These are phyloP conservation scores for Loripinus fragilis DNA, from an alignment of 2,888 invertebrate genomes.

Conservation along the genomic window DNA sequence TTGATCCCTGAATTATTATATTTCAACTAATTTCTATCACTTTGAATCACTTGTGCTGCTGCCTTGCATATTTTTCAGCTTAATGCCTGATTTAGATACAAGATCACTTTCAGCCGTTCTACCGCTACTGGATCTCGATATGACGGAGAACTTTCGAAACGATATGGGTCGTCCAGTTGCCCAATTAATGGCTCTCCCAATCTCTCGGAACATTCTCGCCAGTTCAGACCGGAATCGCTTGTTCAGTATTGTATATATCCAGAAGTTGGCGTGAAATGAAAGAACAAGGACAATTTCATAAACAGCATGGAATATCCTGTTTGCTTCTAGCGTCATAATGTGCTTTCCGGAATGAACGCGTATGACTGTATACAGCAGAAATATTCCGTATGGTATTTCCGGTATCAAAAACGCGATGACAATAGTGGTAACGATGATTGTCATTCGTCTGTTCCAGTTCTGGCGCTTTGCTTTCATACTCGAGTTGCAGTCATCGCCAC, in stretches of 20 bases:
- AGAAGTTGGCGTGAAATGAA: slow-evolving; percentile 52
- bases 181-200: not conserved
- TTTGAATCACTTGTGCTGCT: slow-evolving; percentile 3
- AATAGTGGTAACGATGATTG: slow-evolving; percentile 52
- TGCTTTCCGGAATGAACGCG: slow-evolving; percentile 1
- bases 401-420: slow-evolving; percentile 55
- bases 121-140: not conserved
- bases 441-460: slow-evolving; percentile 45
- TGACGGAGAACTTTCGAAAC: not conserved
- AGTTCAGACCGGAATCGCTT: slow-evolving; percentile 22
- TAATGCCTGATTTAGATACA: not conserved
- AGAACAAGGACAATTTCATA: slow-evolving; percentile 42
- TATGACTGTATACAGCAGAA: slow-evolving; percentile 30
- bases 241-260: slow-evolving; percentile 43
- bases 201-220: not conserved
- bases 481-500: not conserved
- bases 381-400: slow-evolving; percentile 60
- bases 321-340: slow-evolving; percentile 24
- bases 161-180: not conserved
- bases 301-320: slow-evolving; percentile 24
- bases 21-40: not conserved
- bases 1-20: not conserved
- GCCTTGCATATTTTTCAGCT: not conserved
- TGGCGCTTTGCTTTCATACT: slow-evolving; percentile 12
- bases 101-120: not conserved